Evolutionary conservation across 2,797 vertebrate genomes (phyloP), one percentile per base, ranked within the genome.

Genomic region (Anabas testudineus): DNA sequence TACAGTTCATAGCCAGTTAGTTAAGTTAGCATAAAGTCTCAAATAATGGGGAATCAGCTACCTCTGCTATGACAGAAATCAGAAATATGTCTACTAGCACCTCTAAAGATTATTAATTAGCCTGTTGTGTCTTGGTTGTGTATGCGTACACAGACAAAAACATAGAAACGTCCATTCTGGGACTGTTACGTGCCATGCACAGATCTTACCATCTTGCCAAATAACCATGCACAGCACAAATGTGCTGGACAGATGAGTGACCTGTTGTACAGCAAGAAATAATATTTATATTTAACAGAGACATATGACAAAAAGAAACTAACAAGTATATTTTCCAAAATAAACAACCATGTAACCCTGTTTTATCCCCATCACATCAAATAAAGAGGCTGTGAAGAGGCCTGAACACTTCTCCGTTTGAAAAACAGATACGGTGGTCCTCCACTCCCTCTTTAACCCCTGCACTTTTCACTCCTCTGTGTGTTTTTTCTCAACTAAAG

Each of bases 401-500:
- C 43, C 48, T 10, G 62, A 55, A 10, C 15, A 37, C 7, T 61
- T 46, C 12, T 36, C 28, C 6, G 18, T 43, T 16, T 67, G n/a
- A 22, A 54, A 76, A 79, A 55, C 67, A 76, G 61, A 67, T 63
- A 41, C 21, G n/a, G 42, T 0, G 21, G 18, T 43, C 22, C 16
- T 15, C 37, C 4, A 2, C 7, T 61, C 41, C 66, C 46, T 39
- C 49, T 48, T 52, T 74, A 46, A 64, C 63, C 80, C 78, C 10
- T 67, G 36, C 42, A n/a, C 52, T 48, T 41, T 67, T 53, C 58
- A 36, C 46, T 71, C 49, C 10, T 51, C 41, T 74, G 13, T 21
- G 72, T 51, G 64, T 73, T 82, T 74, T 73, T 55, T 42, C 60
- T 73, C 36, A 48, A 69, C 46, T 65, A 45, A 37, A 39, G 43